Evolutionary conservation across 1,140 invertebrate genomes (phyloP), one percentile per base, ranked within the genome.

Genomic region (Zaprionus inermis): DNA sequence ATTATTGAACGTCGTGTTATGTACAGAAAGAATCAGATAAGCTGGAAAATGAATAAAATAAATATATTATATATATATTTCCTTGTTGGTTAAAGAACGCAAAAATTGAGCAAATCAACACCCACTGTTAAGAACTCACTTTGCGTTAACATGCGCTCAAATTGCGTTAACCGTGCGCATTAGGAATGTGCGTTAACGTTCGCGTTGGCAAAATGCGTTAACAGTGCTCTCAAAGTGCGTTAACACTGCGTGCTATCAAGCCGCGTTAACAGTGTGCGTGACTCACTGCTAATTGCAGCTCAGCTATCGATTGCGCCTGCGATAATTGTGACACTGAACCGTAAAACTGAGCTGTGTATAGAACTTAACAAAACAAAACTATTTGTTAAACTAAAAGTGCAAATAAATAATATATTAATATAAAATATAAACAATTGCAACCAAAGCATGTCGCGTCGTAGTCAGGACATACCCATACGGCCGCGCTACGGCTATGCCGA

Each of bases 391-490:
- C 12, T 14, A 38, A 38, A 38, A 28, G 24, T 18, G 16, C 4
- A 12, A 49, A 49, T 49, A 22, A 22, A 20, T 46, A 49, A 20
- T 22, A 16, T 12, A 22, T 49, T 22, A 12, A 20, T 49, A 20
- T 20, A 49, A 1, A 16, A 20, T 22, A 22, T 49, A 20, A 20
- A 22, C 20, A 41, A 41, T 20, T 20, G 44, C 44, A 46, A 38
- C 14, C 16, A 6, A 5, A 73, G 14, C 5, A 86, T 86, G 82
- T 83, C 79, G 16, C 72, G 75, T 38, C 83, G 83, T 52, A 86
- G 81, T 54, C 90, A 90, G 68, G 90, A 91, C 63, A 91, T 91
- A 61, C 90, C 90, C 32, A 91, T 91, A 61, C 75, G 90, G 2
- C 90, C 90, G 3, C 86, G 90, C 1, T 91, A 91, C 41, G 90